Percentiles rank a stretch among this genome's conserved stretches.
These are phyloP conservation scores for Chrysolina americana DNA, from an alignment of 2,888 invertebrate genomes.

Conservation along the genomic window DNA sequence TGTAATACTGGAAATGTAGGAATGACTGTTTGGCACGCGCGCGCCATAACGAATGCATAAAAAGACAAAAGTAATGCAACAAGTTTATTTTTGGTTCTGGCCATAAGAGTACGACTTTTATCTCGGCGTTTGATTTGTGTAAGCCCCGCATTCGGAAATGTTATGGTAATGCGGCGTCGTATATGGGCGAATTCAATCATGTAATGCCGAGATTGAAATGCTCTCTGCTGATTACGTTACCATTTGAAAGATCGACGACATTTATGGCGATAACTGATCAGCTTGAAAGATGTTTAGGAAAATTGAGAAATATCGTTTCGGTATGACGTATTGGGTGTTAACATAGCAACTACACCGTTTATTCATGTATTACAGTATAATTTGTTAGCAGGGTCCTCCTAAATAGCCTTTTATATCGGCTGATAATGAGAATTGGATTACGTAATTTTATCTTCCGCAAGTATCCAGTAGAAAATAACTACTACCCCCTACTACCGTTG, in stretches of 20 bases:
- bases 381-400: too few relatives aligned
- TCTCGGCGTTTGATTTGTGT: constrained; percentile 30
- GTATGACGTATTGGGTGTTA: neutral
- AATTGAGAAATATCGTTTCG: neutral
- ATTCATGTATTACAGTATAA: too few relatives aligned
- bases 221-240: constrained; percentile 22
- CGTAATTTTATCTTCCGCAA: too few relatives aligned
- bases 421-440: too few relatives aligned
- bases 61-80: constrained; percentile 29
- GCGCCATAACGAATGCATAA: constrained; percentile 24
- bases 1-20: constrained; percentile 27
- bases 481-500: too few relatives aligned
- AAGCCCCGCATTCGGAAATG: neutral
- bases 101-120: constrained; percentile 25
- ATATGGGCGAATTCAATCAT: constrained; percentile 31
- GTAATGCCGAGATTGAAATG: constrained; percentile 30
- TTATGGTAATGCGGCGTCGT: constrained; percentile 29
- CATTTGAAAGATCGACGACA: constrained; percentile 21
- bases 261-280: constrained; percentile 11
- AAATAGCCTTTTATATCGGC: too few relatives aligned
- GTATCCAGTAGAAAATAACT: too few relatives aligned
- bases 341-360: too few relatives aligned
- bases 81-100: constrained; percentile 23
- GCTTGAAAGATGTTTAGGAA: constrained; percentile 6
- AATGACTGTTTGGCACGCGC: constrained; percentile 34